These are phyloP conservation scores for Xyrauchen texanus DNA, from an alignment of 2,113 vertebrate genomes.

Conservation along the genomic window DNA sequence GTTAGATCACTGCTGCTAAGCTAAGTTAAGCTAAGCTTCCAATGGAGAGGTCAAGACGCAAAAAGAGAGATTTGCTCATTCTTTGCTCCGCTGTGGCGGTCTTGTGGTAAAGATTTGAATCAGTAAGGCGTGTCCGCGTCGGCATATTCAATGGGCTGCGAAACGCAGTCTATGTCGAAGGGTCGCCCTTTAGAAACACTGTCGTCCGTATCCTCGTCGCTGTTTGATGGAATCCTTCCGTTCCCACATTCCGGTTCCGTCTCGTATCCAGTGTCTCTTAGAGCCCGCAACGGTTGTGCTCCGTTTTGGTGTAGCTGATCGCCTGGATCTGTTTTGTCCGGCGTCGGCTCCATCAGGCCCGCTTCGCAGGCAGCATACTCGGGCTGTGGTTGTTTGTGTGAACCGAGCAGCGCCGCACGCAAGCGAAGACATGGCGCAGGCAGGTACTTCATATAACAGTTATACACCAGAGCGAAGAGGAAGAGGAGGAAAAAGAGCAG, in stretches of 20 bases:
- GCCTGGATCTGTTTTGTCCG: slow-evolving; percentile 72
- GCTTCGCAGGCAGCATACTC: slow-evolving; percentile 87
- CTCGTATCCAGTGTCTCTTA: slow-evolving; percentile 90
- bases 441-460: slow-evolving; percentile 95
- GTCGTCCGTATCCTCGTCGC: slow-evolving; percentile 57
- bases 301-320: slow-evolving; percentile 74
- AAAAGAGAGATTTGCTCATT: not conserved
- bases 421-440: slow-evolving; percentile 86
- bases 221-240: slow-evolving; percentile 75
- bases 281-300: slow-evolving; percentile 70
- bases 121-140: slow-evolving; percentile 78
- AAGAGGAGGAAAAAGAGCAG: slow-evolving; percentile 91
- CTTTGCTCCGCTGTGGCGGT: too few species aligned
- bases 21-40: not conserved
- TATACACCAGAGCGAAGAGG: slow-evolving; percentile 83
- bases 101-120: not conserved
- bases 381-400: slow-evolving; percentile 78
- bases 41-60: not conserved
- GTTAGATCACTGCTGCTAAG: not conserved
- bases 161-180: slow-evolving; percentile 88
- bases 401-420: slow-evolving; percentile 80
- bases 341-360: slow-evolving; percentile 78
- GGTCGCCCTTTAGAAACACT: slow-evolving; percentile 76
- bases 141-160: slow-evolving; percentile 83
- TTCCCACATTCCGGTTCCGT: slow-evolving; percentile 88